Percentiles rank a stretch among this genome's conserved stretches.
Evolutionary conservation across 2,888 invertebrate genomes (phyloP).

Genomic region (Heliconius erato): DNA sequence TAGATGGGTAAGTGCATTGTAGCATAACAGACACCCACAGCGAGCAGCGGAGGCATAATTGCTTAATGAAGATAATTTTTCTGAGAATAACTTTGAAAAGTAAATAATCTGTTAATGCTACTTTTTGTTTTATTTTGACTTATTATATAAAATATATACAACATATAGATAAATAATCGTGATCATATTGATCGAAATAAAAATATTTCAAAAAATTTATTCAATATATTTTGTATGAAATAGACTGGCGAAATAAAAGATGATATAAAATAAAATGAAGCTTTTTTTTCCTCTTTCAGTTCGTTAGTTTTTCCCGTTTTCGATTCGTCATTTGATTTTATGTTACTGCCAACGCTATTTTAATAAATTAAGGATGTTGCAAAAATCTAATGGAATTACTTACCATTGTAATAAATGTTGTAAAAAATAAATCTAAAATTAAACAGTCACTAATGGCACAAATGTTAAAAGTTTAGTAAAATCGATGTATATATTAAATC

Average conservation of each 20-base stretch:
- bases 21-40: slow-evolving; percentile 10
- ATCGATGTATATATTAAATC: background rate
- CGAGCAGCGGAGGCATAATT: slow-evolving; percentile 35
- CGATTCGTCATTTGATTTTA: background rate
- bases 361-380: background rate
- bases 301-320: too few relatives aligned
- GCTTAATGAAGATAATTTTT: slow-evolving; percentile 40
- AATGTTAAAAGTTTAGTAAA: background rate
- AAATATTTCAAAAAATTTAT: too few relatives aligned
- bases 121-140: background rate
- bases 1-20: slow-evolving; percentile 44
- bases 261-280: too few relatives aligned
- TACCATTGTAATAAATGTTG: slow-evolving; percentile 20
- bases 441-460: slow-evolving; percentile 29
- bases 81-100: background rate
- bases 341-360: background rate
- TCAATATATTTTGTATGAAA: too few relatives aligned
- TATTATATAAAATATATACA: background rate
- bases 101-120: background rate
- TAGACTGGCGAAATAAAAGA: too few relatives aligned
- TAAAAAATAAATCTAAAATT: background rate
- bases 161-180: background rate
- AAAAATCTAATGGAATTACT: background rate
- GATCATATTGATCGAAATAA: too few relatives aligned
- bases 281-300: too few relatives aligned